phyloP scores from a whole-genome alignment of 2,797 vertebrate genomes.

The Crenuchus spilurus region DNA sequence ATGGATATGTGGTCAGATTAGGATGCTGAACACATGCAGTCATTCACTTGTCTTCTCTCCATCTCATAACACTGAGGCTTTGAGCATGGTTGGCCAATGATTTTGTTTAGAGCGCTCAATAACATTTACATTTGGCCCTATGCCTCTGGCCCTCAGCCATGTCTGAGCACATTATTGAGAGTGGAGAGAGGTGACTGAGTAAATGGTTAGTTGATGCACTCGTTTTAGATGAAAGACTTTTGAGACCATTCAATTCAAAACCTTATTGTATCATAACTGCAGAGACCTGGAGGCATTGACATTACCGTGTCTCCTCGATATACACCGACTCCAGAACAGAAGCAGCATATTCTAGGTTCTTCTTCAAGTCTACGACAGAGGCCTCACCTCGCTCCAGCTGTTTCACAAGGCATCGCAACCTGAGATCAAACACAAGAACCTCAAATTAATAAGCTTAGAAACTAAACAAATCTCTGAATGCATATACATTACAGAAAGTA shows the following conservation, averaged over 20 bases:
- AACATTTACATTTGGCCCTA: constrained; percentile 20
- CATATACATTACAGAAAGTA: no score
- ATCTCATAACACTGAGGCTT: constrained; percentile 23
- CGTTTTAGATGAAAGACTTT: not conserved
- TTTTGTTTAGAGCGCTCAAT: constrained; percentile 24
- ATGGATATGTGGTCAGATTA: constrained; percentile 6
- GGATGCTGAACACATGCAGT: constrained; percentile 25
- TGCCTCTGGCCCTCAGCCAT: not conserved
- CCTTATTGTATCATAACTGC: not conserved
- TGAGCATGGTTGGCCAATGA: not conserved
- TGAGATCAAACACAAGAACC: constrained; percentile 51
- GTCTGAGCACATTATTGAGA: not conserved
- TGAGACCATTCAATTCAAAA: constrained; percentile 14
- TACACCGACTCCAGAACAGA: constrained; percentile 88
- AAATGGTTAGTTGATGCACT: constrained; percentile 3
- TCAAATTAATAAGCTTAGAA: not conserved
- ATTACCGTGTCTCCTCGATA: constrained; percentile 88
- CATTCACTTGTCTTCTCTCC: constrained; percentile 20
- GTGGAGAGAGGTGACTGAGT: not conserved
- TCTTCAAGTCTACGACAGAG: constrained; percentile 85
- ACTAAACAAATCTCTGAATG: no score
- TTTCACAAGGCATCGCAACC: constrained; percentile 85
- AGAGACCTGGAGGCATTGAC: not conserved
- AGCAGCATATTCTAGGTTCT: constrained; percentile 89
- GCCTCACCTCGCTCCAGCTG: constrained; percentile 87